Evolutionary conservation across 2,797 vertebrate genomes (phyloP), one percentile per base, ranked within the genome.

Genomic region (Anas georgica): DNA sequence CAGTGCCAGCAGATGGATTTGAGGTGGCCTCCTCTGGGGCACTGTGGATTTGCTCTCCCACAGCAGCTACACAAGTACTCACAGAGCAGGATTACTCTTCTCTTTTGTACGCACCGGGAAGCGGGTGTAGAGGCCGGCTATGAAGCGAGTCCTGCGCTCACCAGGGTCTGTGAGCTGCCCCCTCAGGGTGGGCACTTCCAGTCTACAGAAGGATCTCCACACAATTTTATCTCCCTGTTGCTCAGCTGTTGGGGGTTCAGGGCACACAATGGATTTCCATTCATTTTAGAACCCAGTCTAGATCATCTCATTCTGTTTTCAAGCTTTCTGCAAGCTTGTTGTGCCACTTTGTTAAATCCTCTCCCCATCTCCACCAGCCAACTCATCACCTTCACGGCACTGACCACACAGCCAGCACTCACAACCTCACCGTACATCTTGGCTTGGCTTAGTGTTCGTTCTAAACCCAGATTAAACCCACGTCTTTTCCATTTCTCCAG

Each of bases 141-240:
- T 5, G 8, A 52, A 28, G 28, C 1, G 17, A 41, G 62, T 20
- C 55, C n/a, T 12, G 17, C 9, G 29, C 7, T 58, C n/a, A 15
- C 33, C 39, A 6, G 0, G 1, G 35, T 7, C 56, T n/a, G 1
- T 16, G 39, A 7, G 52, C n/a, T 20, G 41, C 8, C 45, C 29
- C 17, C 8, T 9, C 12, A 13, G 37, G 28, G 31, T 10, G 25
- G 6, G 11, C 4, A 33, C 63, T 72, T 18, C 21, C 11, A 59
- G 45, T 59, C 93, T 55, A 52, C 4, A 20, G 37, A 31, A 48
- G 43, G 21, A 48, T 41, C 43, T 67, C 58, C 48, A 87, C 7
- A 58, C 35, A 7, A 28, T n/a, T 76, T 76, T 6, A 50, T 54
- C 46, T 69, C 50, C 4, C 37, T 79, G 64, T 10, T 25, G 45